Percentiles rank a stretch among this genome's conserved stretches.
Evolutionary conservation across 2,113 vertebrate genomes (phyloP).

Genomic region (Noturus placidus): DNA sequence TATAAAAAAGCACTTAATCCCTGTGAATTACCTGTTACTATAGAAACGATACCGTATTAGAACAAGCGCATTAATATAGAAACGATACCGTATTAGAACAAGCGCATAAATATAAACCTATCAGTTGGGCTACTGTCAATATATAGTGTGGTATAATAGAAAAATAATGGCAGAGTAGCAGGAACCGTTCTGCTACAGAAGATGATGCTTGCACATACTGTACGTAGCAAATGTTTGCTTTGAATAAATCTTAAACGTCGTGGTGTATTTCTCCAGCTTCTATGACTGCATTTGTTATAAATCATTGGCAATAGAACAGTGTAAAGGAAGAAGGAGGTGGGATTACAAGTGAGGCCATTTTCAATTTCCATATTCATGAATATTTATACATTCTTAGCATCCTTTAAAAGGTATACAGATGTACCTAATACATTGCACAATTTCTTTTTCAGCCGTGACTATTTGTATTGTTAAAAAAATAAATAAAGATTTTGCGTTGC

Average conservation of each 20-base stretch:
- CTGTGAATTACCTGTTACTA: too few relatives aligned
- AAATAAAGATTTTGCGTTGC: too few relatives aligned
- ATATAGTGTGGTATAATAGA: not conserved
- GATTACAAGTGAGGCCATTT: not conserved
- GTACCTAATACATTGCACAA: not conserved
- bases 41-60: too few relatives aligned
- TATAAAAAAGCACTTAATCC: too few relatives aligned
- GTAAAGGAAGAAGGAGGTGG: not conserved
- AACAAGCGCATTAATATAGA: not conserved
- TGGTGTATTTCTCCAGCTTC: too few relatives aligned
- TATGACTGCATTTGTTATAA: not conserved
- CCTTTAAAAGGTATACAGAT: not conserved
- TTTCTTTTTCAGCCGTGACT: not conserved
- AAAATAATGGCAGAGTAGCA: too few relatives aligned
- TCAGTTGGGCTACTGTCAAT: too few relatives aligned
- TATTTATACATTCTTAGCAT: not conserved
- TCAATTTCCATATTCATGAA: not conserved
- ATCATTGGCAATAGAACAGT: not conserved
- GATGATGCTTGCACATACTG: not conserved
- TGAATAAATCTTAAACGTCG: too few relatives aligned
- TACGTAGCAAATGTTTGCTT: not conserved
- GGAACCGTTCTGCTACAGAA: too few relatives aligned
- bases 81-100: too few relatives aligned
- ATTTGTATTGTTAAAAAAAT: not conserved
- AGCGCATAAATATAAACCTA: not conserved